Evolutionary conservation across 2,888 invertebrate species (phyloP).

Genomic region (Pegoplata infirma): DNA sequence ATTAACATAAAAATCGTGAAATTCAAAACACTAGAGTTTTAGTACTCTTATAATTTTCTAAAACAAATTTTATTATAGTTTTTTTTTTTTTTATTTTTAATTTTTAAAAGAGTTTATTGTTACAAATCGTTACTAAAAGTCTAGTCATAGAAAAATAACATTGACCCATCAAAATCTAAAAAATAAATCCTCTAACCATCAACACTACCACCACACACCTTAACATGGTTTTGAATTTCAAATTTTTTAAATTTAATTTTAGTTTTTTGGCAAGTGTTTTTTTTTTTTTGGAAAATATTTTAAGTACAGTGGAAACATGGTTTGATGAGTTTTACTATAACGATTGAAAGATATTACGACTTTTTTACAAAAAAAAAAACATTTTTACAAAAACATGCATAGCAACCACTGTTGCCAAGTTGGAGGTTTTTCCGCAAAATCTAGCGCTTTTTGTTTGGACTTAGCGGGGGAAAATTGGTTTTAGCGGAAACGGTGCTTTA

Average conservation of each 20-base stretch:
- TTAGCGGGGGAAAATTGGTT: too few relatives aligned
- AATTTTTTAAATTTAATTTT: slow-evolving; percentile 28
- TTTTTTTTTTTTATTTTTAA: not conserved
- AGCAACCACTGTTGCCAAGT: too few relatives aligned
- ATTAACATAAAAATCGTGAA: slow-evolving; percentile 60
- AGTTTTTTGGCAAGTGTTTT: slow-evolving; percentile 53
- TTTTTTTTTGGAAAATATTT: too few relatives aligned
- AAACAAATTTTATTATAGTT: not conserved
- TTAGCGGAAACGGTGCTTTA: too few relatives aligned
- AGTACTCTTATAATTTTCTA: too few relatives aligned
- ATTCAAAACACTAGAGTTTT: slow-evolving; percentile 19
- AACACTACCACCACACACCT: slow-evolving; percentile 56
- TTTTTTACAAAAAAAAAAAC: too few relatives aligned
- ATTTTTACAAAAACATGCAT: too few relatives aligned
- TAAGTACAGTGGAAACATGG: too few relatives aligned
- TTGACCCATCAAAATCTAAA: slow-evolving; percentile 48
- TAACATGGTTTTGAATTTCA: slow-evolving; percentile 61
- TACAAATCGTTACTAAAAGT: slow-evolving; percentile 36
- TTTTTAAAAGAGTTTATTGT: slow-evolving; percentile 35
- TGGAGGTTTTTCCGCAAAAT: too few relatives aligned
- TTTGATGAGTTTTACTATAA: too few relatives aligned
- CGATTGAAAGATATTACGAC: too few relatives aligned
- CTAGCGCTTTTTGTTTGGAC: too few relatives aligned
- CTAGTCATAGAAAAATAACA: slow-evolving; percentile 42
- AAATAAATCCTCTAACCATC: slow-evolving; percentile 8